phyloP scores from a whole-genome alignment of 2,888 invertebrate genomes.

The Tipula helvola region DNA sequence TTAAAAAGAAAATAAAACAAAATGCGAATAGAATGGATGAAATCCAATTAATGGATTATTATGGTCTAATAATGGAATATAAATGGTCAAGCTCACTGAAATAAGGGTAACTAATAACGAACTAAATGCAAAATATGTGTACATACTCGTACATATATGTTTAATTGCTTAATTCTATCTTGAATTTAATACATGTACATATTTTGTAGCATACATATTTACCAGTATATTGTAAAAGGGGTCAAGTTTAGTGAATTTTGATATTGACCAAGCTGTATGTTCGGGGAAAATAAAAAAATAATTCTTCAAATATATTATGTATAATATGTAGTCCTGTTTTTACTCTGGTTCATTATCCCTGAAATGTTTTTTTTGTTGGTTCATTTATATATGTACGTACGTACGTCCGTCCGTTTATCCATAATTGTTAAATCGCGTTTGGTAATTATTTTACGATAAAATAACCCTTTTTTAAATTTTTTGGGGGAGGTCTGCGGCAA shows the following conservation, averaged over 20 bases:
- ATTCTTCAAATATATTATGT: background rate
- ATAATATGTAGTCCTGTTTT: background rate
- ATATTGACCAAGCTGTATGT: background rate
- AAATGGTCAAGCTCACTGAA: background rate
- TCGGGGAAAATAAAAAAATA: background rate
- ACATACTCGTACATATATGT: background rate
- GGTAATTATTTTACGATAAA: background rate
- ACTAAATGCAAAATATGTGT: background rate
- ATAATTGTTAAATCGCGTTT: background rate
- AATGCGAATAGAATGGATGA: background rate
- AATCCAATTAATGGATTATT: slow-evolving; percentile 7
- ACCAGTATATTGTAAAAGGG: background rate
- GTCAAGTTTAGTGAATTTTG: background rate
- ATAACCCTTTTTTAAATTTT: background rate
- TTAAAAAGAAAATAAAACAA: background rate
- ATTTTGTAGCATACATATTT: background rate
- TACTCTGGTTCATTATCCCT: background rate
- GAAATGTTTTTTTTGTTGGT: background rate
- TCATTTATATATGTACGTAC: background rate
- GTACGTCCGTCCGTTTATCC: background rate
- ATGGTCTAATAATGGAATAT: background rate
- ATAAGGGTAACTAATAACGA: background rate
- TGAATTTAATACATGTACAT: background rate
- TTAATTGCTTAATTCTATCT: background rate
- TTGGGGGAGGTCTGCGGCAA: background rate